Percentiles rank a stretch among this genome's conserved stretches.
Conservation (phyloP, 2,888 invertebrate genomes). For the Athrips mouffetella region DNA sequence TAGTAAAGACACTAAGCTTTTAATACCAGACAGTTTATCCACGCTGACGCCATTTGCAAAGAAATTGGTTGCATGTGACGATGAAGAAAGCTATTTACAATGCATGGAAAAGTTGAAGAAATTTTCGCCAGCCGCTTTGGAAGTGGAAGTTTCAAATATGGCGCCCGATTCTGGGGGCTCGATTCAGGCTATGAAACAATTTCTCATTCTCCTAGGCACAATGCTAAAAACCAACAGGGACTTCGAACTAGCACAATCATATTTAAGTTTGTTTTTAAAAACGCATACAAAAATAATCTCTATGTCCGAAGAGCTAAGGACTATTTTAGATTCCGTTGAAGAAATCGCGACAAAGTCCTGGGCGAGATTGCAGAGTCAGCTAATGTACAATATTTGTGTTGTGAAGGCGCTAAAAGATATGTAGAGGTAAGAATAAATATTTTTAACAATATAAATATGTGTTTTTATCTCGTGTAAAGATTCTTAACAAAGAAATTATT, state of each 20-base stretch:
- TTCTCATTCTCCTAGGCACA: slow-evolving; percentile 84
- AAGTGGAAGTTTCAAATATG: slow-evolving; percentile 90
- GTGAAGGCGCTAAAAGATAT: slow-evolving; percentile 85
- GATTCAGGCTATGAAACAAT: slow-evolving; percentile 84
- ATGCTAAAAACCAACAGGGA: slow-evolving; percentile 86
- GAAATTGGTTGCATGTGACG: slow-evolving; percentile 72
- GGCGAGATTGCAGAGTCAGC: slow-evolving; percentile 81
- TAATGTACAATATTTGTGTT: slow-evolving; percentile 86
- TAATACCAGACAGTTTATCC: slow-evolving; percentile 77
- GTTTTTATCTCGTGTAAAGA: too few relatives aligned
- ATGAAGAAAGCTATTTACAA: slow-evolving; percentile 70
- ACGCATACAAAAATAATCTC: slow-evolving; percentile 82
- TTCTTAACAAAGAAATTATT: too few relatives aligned
- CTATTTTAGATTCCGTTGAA: slow-evolving; percentile 77
- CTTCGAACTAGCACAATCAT: slow-evolving; percentile 95
- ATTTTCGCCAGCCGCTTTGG: slow-evolving; percentile 90
- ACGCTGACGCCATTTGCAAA: slow-evolving; percentile 85
- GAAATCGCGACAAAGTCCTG: slow-evolving; percentile 80
- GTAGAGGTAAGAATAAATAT: slow-evolving; percentile 40
- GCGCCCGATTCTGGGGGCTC: slow-evolving; percentile 86
- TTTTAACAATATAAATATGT: slow-evolving; percentile 11
- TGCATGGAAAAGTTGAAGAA: slow-evolving; percentile 81
- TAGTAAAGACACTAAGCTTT: slow-evolving; percentile 67
- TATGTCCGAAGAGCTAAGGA: slow-evolving; percentile 72
- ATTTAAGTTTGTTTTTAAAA: slow-evolving; percentile 92